Percentiles rank a stretch among this genome's conserved stretches.
Conservation (phyloP, 2,113 vertebrate species). For the Ornithorhynchus anatinus region DNA sequence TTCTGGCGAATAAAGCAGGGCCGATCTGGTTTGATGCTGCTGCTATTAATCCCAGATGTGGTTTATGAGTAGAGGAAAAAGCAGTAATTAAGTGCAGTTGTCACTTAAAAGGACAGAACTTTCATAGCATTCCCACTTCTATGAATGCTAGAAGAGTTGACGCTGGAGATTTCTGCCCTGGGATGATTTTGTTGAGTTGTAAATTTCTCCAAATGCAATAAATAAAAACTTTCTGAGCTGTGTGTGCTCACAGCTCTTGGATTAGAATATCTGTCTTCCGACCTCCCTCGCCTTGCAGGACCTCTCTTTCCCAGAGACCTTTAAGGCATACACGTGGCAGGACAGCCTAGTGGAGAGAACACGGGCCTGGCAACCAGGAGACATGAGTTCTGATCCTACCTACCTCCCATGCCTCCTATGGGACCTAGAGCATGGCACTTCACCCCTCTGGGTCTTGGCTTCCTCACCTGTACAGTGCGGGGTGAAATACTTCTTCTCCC, state of each 20-base stretch:
- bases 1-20: conserved; percentile 2
- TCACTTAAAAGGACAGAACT: conserved; percentile 26
- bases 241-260: fast-evolving
- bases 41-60: conserved; percentile 61
- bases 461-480: not conserved
- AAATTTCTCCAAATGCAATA: not conserved
- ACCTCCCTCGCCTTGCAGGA: fast-evolving
- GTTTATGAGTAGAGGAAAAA: conserved; percentile 40
- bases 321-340: no score
- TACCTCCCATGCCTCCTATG: not conserved
- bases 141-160: conserved; percentile 3
- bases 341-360: no score
- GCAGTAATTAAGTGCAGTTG: conserved; percentile 37
- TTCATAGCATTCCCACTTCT: conserved; percentile 16
- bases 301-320: not conserved
- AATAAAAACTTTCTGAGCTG: not conserved
- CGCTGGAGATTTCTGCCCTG: not conserved
- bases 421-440: not conserved
- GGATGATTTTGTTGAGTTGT: not conserved
- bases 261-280: no score
- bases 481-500: not conserved
- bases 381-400: not conserved
- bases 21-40: conserved; percentile 28
- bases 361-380: no score
- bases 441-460: not conserved